Evolutionary conservation across 1,140 invertebrate genomes (phyloP).

Genomic region (Papilio dardanus): DNA sequence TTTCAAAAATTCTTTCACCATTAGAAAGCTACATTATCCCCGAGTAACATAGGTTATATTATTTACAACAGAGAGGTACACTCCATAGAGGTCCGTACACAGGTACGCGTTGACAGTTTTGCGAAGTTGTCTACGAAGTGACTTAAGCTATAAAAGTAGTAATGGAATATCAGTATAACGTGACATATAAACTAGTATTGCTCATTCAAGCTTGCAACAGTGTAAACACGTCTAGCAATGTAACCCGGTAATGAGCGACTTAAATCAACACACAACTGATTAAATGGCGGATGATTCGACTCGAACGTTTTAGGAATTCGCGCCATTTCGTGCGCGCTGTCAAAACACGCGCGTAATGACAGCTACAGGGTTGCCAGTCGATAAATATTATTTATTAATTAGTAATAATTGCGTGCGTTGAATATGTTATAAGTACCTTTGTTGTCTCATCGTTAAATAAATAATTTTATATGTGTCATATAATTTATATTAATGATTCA

Average conservation of each 20-base stretch:
- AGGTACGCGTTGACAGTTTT: too few species aligned
- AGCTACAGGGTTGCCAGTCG: conserved; percentile 44
- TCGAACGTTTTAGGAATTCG: conserved; percentile 45
- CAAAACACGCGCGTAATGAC: conserved; percentile 52
- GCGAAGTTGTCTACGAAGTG: not conserved
- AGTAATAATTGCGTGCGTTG: not conserved
- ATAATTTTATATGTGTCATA: not conserved
- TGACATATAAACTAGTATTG: conserved; percentile 42
- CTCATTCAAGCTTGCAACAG: conserved; percentile 46
- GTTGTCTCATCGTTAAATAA: not conserved
- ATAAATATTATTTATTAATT: not conserved
- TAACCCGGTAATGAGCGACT: conserved; percentile 43
- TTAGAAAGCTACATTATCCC: too few species aligned
- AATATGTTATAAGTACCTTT: conserved; percentile 2
- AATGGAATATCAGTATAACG: conserved; percentile 33
- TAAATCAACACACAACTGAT: conserved; percentile 50
- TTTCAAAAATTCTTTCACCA: too few species aligned
- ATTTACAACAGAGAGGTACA: too few species aligned
- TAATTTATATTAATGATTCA: not conserved
- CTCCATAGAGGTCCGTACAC: too few species aligned
- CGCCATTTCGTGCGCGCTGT: conserved; percentile 50
- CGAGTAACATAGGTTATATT: too few species aligned
- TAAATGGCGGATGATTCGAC: conserved; percentile 46
- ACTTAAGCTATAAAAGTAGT: conserved; percentile 43
- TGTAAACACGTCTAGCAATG: conserved; percentile 51